A percentile compares a stretch with the other conserved stretches of the same genome.
Conservation (phyloP, 2,797 vertebrate species). For the Simalia tracyae region DNA sequence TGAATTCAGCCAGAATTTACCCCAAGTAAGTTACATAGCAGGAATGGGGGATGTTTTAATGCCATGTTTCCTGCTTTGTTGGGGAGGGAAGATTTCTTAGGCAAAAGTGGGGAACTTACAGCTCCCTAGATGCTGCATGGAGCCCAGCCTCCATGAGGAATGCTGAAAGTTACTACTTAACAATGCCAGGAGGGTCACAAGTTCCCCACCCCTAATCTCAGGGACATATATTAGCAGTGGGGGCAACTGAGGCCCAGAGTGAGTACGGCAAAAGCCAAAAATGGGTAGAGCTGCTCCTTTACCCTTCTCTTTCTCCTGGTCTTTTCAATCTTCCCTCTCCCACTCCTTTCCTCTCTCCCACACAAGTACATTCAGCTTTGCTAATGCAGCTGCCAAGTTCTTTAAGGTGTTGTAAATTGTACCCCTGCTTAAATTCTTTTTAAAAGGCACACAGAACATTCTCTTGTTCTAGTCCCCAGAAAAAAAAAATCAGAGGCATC, state of each 20-base stretch:
- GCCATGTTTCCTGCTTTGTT: not conserved
- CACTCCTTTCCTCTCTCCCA: not conserved
- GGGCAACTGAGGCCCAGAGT: not conserved
- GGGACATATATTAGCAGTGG: not conserved
- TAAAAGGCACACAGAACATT: not conserved
- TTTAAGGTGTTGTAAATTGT: not conserved
- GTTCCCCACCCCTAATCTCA: not conserved
- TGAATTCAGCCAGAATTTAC: not conserved
- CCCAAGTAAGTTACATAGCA: not conserved
- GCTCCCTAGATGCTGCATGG: not conserved
- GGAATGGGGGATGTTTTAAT: not conserved
- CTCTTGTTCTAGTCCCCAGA: not conserved
- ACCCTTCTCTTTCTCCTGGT: not conserved
- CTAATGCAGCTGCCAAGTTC: not conserved
- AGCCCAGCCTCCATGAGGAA: not conserved
- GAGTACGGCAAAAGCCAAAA: not conserved
- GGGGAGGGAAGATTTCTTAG: not conserved
- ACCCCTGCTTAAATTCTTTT: not conserved
- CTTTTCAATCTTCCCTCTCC: not conserved
- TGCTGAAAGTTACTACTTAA: not conserved
- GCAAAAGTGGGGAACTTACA: not conserved
- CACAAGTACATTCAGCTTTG: not conserved
- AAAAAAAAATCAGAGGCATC: not conserved
- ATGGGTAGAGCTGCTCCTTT: not conserved
- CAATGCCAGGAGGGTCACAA: too few species aligned